These are phyloP conservation scores for Aplochiton taeniatus DNA, from an alignment of 2,797 vertebrate species.

Conservation along the genomic window DNA sequence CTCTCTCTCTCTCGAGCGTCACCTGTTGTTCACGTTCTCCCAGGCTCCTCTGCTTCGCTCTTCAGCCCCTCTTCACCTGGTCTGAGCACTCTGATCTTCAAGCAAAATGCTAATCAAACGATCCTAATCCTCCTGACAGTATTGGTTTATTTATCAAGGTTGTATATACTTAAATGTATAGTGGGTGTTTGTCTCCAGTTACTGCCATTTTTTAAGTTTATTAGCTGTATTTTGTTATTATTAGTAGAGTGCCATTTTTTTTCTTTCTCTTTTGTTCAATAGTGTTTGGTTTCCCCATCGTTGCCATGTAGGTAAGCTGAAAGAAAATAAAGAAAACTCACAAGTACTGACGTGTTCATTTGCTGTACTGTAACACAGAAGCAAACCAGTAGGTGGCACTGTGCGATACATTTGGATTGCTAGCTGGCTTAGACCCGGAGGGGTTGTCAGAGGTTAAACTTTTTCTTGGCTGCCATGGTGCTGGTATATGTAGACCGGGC, in stretches of 20 bases:
- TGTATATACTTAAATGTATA: slow-evolving; percentile 94
- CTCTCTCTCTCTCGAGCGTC: slow-evolving; percentile 31
- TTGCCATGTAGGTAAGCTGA: slow-evolving; percentile 68
- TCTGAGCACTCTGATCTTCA: slow-evolving; percentile 50
- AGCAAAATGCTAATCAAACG: slow-evolving; percentile 35
- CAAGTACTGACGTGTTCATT: slow-evolving; percentile 4
- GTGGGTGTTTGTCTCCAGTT: slow-evolving; percentile 80
- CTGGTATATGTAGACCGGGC: too few relatives aligned
- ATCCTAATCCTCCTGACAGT: slow-evolving; percentile 74
- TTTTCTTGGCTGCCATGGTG: too few relatives aligned
- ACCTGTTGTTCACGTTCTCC: slow-evolving; percentile 25
- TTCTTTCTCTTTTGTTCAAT: slow-evolving; percentile 37
- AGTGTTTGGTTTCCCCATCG: slow-evolving; percentile 65
- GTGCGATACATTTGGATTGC: not conserved
- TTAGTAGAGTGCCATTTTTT: slow-evolving; percentile 60
- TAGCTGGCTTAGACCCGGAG: not conserved
- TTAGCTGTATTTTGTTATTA: slow-evolving; percentile 44
- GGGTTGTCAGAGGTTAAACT: not conserved
- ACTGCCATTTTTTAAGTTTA: slow-evolving; percentile 62
- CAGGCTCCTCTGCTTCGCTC: slow-evolving; percentile 25
- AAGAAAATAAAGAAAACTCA: slow-evolving; percentile 62
- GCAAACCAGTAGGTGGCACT: not conserved
- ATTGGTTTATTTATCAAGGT: slow-evolving; percentile 93
- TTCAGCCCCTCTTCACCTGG: slow-evolving; percentile 28
- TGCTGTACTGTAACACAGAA: not conserved